Evolutionary conservation across 2,888 invertebrate species (phyloP).

Genomic region (Diloba caeruleocephala): DNA sequence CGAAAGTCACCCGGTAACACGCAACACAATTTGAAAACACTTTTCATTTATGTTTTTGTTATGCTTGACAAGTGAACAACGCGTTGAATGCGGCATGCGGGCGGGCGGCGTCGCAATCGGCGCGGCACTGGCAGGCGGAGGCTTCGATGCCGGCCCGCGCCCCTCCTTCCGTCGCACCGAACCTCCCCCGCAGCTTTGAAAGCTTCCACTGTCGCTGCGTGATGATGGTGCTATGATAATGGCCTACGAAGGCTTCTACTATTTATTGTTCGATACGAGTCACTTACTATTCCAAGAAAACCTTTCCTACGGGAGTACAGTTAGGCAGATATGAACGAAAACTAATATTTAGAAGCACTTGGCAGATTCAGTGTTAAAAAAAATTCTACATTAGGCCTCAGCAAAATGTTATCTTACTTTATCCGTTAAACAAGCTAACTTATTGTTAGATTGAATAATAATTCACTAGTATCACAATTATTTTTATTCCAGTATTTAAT

Average conservation of each 20-base stretch:
- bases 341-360: constrained; percentile 31
- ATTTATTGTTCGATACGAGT: constrained; percentile 85
- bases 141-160: constrained; percentile 78
- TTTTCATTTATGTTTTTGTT: constrained; percentile 80
- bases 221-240: constrained; percentile 87
- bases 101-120: constrained; percentile 78
- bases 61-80: constrained; percentile 63
- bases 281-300: constrained; percentile 73
- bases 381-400: no score
- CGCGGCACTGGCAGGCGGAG: constrained; percentile 86
- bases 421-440: no score
- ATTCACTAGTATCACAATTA: no score
- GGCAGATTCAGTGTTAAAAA: no score
- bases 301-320: constrained; percentile 61
- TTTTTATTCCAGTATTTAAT: no score
- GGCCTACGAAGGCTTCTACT: constrained; percentile 84
- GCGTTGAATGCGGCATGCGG: constrained; percentile 73
- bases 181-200: constrained; percentile 80
- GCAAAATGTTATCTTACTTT: no score
- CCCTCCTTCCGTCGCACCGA: constrained; percentile 68
- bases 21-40: constrained; percentile 70
- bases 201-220: constrained; percentile 83
- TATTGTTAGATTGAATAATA: no score
- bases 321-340: constrained; percentile 45
- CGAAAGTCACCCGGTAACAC: constrained; percentile 52